Evolutionary conservation across 1,140 invertebrate genomes (phyloP), one percentile per base, ranked within the genome.

Genomic region (Anagrus nilaparvatae): DNA sequence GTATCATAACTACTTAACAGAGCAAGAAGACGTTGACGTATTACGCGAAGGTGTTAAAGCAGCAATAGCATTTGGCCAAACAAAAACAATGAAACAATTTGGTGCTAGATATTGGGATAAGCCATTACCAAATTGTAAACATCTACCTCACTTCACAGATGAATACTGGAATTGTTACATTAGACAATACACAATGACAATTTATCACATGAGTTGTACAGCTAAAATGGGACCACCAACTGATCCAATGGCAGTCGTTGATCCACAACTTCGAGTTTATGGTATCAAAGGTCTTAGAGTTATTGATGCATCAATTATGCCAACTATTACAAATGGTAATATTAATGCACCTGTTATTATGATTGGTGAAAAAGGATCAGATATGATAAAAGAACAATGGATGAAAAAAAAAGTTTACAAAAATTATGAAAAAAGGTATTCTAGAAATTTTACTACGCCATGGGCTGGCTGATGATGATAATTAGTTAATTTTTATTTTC

Each of bases 361-460:
- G 89, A 87, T 96, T n/a, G 91, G 71, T 0, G 91, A 96, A 56
- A 93, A 91, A 58, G 89, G 82, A 0, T 76, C 89, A 0, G 89
- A 94, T 65, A 56, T 93, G 56, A 82, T 95, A 6, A 87, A 87
- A 55, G 42, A 55, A 19, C 46, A 50, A 2, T 67, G 64, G 64
- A n/a, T 40, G 17, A 37, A 29, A 5, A 38, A 46, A 16, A 42
- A 33, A 12, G 52, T 40, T n/a, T n/a, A n/a, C n/a, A n/a, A n/a
- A n/a, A n/a, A n/a, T n/a, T n/a, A n/a, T n/a, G n/a, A n/a, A n/a
- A n/a, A n/a, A n/a, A n/a, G n/a, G n/a, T n/a, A n/a, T n/a, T 46
- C 37, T 17, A 36, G 33, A 9, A 45, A 43, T 31, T 36, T 19
- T n/a, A 46, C 21, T n/a, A 16, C n/a, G n/a, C n/a, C 25, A 10